Base-by-base conservation (phyloP, 1,140 invertebrate genomes). In the Palaemon carinicauda region DNA sequence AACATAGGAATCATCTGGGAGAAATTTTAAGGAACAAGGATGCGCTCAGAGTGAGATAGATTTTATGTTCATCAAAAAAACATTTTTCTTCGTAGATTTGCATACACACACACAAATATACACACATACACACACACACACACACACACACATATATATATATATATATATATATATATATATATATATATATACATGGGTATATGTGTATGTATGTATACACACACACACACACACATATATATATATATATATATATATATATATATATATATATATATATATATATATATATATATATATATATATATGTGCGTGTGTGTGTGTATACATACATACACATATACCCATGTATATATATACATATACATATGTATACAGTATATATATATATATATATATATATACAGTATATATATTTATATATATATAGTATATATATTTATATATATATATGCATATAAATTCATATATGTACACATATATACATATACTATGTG, bases 261-360 rank as follows among this genome's bases (percentile, higher is more conserved):
- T 60, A 60, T 60, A 60, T 60, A 60, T 60, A 60, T 60, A 60
- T 60, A 60, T 60, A 60, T 60, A 60, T 60, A 60, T 60, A 60
- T 60, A 60, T 60, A 60, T 60, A 60, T 60, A 60, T 60, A 60
- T 60, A 60, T 60, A 60, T 60, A 60, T 60, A 60, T 60, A 60
- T 60, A 60, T 60, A 60, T 60, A 60, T 60, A 60, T 60, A 60
- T 60, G 27, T 60, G 27, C 27, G 17, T 21, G n/a, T 24, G 17
- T 19, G 56, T 60, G n/a, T 4, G n/a, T 60, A 24, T 60, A 19
- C 56, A 60, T 4, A 19, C 7, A 60, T 24, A 21, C 56, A 60
- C 7, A 21, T 60, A 21, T 60, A 19, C 19, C 56, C n/a, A 4
- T 60, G 5, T 5, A 21, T 19, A 24, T 9, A 21, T 9, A 19